Base-by-base conservation (phyloP, 2,113 vertebrate genomes). In the Seriola dumerili region DNA sequence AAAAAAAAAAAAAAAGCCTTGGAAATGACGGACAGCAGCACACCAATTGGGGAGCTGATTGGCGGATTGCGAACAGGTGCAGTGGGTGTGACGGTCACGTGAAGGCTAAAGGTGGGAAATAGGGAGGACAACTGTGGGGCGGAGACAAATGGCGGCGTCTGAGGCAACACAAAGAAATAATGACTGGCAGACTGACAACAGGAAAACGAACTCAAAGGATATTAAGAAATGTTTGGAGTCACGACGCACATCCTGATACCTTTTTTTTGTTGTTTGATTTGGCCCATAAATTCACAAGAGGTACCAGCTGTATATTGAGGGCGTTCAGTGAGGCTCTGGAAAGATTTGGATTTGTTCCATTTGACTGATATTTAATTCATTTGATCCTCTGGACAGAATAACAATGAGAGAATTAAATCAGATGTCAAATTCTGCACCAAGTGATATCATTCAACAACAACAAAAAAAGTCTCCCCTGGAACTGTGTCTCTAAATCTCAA, bases 361-460 rank as follows among this genome's bases (percentile, higher is more conserved):
- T 52, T 36, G 29, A 36, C 21, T 75, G 72, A 54, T 85, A 68
- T 78, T 69, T 78, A 62, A 85, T 81, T 72, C 19, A 85, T 78
- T 21, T 48, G 59, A 63, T 19, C 16, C 46, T 36, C 10, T 3
- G 13, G 58, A n/a, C 14, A 36, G 32, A 83, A 72, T 78, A 58
- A 62, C 17, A 68, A 65, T 61, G 38, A 40, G 17, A 57, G 11
- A 42, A 63, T 40, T 16, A 58, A 76, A 67, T 32, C 12, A 50
- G 50, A 64, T 67, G 55, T 48, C 29, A 55, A 57, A 75, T 16
- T 1, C n/a, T 25, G 52, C 21, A 70, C 19, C 36, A 19, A 32
- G 42, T 10, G 16, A 79, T 21, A 44, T 14, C 34, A 44, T 12
- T 25, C 50, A 34, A 74, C 61, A 46, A 10, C 23, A 29, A 29